A percentile compares a stretch with the other conserved stretches of the same genome.
phyloP scores from a whole-genome alignment of 92 coral and sea anemone species.

The Parazoanthus darwini region DNA sequence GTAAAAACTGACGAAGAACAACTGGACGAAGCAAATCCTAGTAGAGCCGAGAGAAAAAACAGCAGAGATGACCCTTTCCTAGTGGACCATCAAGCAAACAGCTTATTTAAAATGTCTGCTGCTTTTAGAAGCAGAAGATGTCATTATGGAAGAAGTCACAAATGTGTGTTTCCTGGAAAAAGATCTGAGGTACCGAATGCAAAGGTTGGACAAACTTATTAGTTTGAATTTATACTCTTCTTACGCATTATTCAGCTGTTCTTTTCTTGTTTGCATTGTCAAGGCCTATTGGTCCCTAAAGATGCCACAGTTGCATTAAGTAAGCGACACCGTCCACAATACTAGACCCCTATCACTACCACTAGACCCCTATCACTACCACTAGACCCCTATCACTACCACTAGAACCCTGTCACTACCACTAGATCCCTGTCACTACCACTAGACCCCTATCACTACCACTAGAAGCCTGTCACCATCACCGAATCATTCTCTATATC shows the following conservation, averaged over 20 bases:
- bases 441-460: no score
- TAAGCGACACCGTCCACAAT: no score
- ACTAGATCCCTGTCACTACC: no score
- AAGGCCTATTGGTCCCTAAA: no score
- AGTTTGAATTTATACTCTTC: no score
- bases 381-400: no score
- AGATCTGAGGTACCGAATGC: conserved; percentile 23
- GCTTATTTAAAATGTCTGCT: not conserved
- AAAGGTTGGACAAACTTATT: not conserved
- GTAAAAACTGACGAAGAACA: not conserved
- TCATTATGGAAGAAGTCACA: not conserved
- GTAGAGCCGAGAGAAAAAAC: not conserved
- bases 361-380: no score
- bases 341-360: no score
- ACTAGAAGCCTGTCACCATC: no score
- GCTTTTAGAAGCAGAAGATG: not conserved
- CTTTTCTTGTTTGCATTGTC: not conserved
- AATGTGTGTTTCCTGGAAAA: conserved; percentile 13
- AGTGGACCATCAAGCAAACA: not conserved
- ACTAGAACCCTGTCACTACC: no score
- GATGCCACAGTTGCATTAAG: no score
- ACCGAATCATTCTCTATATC: no score
- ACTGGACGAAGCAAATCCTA: not conserved
- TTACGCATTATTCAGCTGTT: not conserved
- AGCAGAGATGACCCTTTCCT: conserved; percentile 1